A percentile compares a stretch with the other conserved stretches of the same genome.
These are phyloP conservation scores for Sinocyclocheilus rhinocerous DNA, from an alignment of 2,113 vertebrate species.

Conservation along the genomic window DNA sequence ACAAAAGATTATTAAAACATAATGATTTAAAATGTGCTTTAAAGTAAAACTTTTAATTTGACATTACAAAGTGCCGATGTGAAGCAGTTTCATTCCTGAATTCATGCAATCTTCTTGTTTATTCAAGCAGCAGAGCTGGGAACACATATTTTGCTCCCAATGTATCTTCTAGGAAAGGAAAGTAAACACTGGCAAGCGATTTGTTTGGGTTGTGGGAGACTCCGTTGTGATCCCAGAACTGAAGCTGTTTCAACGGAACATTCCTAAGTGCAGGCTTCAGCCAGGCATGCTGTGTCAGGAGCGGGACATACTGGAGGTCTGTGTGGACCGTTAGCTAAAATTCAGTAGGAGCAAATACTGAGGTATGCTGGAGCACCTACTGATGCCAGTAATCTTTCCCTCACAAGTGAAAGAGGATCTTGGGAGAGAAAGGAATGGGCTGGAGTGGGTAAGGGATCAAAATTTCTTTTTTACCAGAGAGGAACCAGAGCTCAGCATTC, in stretches of 20 bases:
- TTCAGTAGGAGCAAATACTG: conserved; percentile 62
- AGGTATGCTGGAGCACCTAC: conserved; percentile 62
- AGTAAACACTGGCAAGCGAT: neutral
- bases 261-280: conserved; percentile 42
- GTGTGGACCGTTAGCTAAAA: conserved; percentile 59
- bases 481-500: conserved; percentile 72
- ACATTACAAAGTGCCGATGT: neutral
- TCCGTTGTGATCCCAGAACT: neutral
- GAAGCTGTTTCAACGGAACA: conserved; percentile 1
- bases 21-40: too few relatives aligned
- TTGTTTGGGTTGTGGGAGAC: conserved; percentile 3
- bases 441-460: conserved; percentile 44
- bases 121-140: neutral
- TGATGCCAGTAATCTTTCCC: conserved; percentile 43
- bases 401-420: conserved; percentile 18
- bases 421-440: conserved; percentile 21
- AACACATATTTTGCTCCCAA: neutral
- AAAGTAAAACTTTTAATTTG: too few relatives aligned
- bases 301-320: conserved; percentile 64
- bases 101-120: too few relatives aligned
- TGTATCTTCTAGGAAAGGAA: neutral
- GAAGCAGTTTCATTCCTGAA: too few relatives aligned
- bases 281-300: conserved; percentile 67
- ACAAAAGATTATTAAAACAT: too few relatives aligned
- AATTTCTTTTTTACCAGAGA: conserved; percentile 66